These are phyloP conservation scores for Polypterus bichir DNA, from an alignment of 2,113 vertebrate genomes.

Conservation along the genomic window DNA sequence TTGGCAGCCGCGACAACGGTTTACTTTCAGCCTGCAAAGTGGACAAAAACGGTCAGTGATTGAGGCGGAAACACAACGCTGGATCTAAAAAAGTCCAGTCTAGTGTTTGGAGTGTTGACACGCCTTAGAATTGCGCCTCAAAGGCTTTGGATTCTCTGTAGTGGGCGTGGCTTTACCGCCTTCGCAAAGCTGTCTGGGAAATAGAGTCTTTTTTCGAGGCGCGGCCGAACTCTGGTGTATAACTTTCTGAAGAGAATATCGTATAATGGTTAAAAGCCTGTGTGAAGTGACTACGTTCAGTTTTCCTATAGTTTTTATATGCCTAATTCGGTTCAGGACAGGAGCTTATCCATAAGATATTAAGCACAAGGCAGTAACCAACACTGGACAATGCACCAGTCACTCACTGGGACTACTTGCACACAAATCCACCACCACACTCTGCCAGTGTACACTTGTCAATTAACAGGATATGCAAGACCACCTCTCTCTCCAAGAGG, in stretches of 20 bases:
- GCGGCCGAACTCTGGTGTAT: neutral
- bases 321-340: too few relatives aligned
- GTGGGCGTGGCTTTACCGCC: neutral
- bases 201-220: neutral
- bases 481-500: too few relatives aligned
- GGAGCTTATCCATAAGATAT: too few relatives aligned
- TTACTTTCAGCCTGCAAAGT: neutral
- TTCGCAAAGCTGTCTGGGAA: neutral
- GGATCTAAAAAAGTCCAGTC: neutral
- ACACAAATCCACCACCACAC: too few relatives aligned
- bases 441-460: too few relatives aligned
- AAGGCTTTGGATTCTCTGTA: neutral
- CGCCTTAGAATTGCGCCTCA: neutral
- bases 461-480: too few relatives aligned
- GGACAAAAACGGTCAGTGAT: neutral
- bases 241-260: neutral
- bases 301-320: too few relatives aligned
- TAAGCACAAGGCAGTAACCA: too few relatives aligned
- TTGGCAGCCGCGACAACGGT: fast-evolving
- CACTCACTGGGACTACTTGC: too few relatives aligned
- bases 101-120: neutral
- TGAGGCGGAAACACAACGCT: neutral
- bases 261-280: too few relatives aligned
- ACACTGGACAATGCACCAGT: too few relatives aligned
- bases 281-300: too few relatives aligned